Evolutionary conservation across 1,140 invertebrate genomes (phyloP).

Genomic region (Galleria mellonella): DNA sequence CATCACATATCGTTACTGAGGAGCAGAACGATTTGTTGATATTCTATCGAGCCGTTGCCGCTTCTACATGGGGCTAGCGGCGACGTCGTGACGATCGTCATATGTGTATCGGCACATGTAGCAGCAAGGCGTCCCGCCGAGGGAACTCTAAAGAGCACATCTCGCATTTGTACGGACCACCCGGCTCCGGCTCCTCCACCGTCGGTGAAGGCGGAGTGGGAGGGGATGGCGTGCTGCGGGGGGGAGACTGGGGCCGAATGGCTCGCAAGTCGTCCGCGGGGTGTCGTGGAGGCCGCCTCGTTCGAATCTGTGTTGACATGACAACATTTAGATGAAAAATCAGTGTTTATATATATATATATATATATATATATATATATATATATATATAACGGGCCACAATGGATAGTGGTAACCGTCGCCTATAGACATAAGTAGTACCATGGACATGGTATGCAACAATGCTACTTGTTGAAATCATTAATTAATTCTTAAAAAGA

Average conservation of each 20-base stretch:
- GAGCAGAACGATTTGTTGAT: no score
- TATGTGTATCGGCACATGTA: conserved; percentile 88
- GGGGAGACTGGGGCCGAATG: conserved; percentile 28
- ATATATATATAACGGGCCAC: no score
- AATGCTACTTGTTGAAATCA: no score
- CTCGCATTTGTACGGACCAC: conserved; percentile 79
- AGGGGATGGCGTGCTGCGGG: conserved; percentile 8
- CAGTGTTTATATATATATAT: no score
- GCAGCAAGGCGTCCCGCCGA: conserved; percentile 81
- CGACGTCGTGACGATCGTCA: conserved; percentile 60
- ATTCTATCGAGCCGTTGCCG: no score
- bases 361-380: no score
- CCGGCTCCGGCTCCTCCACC: conserved; percentile 12
- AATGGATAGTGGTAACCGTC: no score
- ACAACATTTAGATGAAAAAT: background rate
- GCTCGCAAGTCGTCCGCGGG: conserved; percentile 60
- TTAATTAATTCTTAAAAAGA: no score
- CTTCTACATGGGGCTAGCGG: background rate
- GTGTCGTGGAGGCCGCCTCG: conserved; percentile 67
- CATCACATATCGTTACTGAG: no score
- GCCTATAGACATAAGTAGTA: no score
- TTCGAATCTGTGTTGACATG: conserved; percentile 42
- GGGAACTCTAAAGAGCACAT: conserved; percentile 86
- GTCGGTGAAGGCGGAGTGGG: conserved; percentile 1
- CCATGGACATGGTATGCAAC: no score